Base-by-base conservation (phyloP, 2,888 invertebrate genomes). In the Cyclophora albipunctata region DNA sequence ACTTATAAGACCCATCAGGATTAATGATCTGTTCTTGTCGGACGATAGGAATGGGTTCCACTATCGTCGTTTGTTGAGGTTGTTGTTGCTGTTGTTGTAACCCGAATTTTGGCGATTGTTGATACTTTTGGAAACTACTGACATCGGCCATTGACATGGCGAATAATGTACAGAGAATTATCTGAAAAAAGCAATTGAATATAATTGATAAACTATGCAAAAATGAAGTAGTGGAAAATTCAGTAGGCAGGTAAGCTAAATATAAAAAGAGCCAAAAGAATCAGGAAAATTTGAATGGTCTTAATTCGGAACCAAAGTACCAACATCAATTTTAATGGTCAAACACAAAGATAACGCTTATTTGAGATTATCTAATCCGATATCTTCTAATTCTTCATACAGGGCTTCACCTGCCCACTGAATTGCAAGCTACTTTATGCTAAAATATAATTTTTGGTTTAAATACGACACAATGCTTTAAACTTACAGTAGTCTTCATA, bases 21-120 rank as follows among this genome's bases (percentile, higher is more conserved):
- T 93, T 93, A 33, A 93, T 90, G 66, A 92, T 90, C 63, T 92
- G 91, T 59, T 93, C 92, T 73, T 93, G 93, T 50, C 91, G 77
- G 45, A 93, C 78, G 52, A 93, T 93, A 7, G 93, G 92, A 40
- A 93, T 91, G 1, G 91, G 91, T 56, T 92, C 92, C 3, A 90
- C 90, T 0, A 85, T 75, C 44, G 90, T 86, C 42, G 70, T 69
- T 44, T 75, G 78, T 42, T 78, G 77, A 35, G 75, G 75, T 34
- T 69, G 67, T 20, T 73, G 73, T 45, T 75, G 73, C 47, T 67
- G 68, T 34, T 67, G 67, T n/a, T 60, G 60, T 41, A 56, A 54
- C 7, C 68, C 56, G 45, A 75, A 74, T 34, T 73, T 66, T 2
- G 71, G 68, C 5, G 66, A 64, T 7, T 64, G 69, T 34, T 78